These are phyloP conservation scores for Chesias legatella DNA, from an alignment of 2,888 invertebrate genomes.

Conservation along the genomic window DNA sequence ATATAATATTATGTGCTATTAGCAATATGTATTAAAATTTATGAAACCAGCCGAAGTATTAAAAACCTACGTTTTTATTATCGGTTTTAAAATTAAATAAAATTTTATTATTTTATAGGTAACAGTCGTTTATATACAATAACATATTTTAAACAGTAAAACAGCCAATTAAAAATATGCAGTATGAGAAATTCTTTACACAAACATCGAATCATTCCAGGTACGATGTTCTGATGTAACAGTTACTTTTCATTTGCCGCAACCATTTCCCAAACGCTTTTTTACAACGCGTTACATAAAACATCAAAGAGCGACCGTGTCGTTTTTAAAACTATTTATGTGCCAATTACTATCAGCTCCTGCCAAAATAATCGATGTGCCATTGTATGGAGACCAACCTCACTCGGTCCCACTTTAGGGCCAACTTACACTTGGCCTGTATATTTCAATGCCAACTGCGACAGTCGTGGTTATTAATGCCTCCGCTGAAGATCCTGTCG, in stretches of 20 bases:
- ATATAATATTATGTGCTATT: too few species aligned
- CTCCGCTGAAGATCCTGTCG: slow-evolving; percentile 36
- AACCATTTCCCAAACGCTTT: slow-evolving; percentile 14
- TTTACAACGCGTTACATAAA: slow-evolving; percentile 21
- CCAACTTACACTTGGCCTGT: slow-evolving; percentile 42
- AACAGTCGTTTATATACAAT: too few species aligned
- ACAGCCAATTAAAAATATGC: too few species aligned
- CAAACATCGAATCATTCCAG: too few species aligned
- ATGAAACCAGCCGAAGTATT: too few species aligned
- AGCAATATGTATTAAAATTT: too few species aligned
- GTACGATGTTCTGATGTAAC: too few species aligned
- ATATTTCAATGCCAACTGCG: slow-evolving; percentile 48
- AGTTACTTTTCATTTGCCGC: background rate
- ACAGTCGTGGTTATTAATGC: slow-evolving; percentile 57
- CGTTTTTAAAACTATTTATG: slow-evolving; percentile 40
- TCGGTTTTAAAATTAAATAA: too few species aligned
- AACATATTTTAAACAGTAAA: too few species aligned
- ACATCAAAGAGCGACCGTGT: slow-evolving; percentile 22
- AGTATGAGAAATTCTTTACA: too few species aligned
- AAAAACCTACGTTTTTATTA: too few species aligned
- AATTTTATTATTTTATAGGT: too few species aligned
- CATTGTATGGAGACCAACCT: slow-evolving; percentile 48
- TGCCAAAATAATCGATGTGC: slow-evolving; percentile 54
- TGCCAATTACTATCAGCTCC: slow-evolving; percentile 52
- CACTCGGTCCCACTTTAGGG: slow-evolving; percentile 39